These are phyloP conservation scores for Electrophaes corylata DNA, from an alignment of 2,888 invertebrate genomes.

Conservation along the genomic window DNA sequence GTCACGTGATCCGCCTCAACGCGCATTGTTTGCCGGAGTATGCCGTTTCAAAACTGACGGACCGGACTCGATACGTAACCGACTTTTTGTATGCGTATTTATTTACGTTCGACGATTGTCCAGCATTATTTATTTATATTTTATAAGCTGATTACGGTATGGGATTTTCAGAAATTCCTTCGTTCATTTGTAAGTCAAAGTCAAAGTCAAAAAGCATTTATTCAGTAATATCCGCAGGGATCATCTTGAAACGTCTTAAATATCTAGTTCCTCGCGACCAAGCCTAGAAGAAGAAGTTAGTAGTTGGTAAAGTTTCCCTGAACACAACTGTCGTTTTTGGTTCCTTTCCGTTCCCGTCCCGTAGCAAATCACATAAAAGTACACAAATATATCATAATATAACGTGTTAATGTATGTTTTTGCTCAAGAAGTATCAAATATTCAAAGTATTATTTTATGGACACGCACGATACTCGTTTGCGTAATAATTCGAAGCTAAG, in stretches of 20 bases:
- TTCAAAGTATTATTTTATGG: conserved; percentile 45
- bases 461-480: conserved; percentile 42
- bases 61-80: conserved; percentile 3
- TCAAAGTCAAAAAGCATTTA: too few relatives aligned
- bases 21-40: conserved; percentile 45
- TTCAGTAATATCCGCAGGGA: too few relatives aligned
- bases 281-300: too few relatives aligned
- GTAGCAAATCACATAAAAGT: conserved; percentile 29
- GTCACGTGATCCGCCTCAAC: conserved; percentile 58
- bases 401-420: conserved; percentile 53
- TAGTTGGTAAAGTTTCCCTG: neutral
- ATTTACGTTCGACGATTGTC: too few relatives aligned
- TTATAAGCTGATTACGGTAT: too few relatives aligned
- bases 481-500: conserved; percentile 30
- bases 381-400: conserved; percentile 61
- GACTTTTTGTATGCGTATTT: neutral
- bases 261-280: too few relatives aligned
- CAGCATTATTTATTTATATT: too few relatives aligned
- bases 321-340: neutral
- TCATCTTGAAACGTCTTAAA: too few relatives aligned
- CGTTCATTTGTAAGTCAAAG: too few relatives aligned
- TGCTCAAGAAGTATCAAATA: conserved; percentile 50
- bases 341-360: conserved; percentile 3
- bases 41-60: neutral
- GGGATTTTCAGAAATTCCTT: too few relatives aligned